Evolutionary conservation across 2,888 invertebrate species (phyloP), one percentile per base, ranked within the genome.

Genomic region (Tryphoninae sp.): DNA sequence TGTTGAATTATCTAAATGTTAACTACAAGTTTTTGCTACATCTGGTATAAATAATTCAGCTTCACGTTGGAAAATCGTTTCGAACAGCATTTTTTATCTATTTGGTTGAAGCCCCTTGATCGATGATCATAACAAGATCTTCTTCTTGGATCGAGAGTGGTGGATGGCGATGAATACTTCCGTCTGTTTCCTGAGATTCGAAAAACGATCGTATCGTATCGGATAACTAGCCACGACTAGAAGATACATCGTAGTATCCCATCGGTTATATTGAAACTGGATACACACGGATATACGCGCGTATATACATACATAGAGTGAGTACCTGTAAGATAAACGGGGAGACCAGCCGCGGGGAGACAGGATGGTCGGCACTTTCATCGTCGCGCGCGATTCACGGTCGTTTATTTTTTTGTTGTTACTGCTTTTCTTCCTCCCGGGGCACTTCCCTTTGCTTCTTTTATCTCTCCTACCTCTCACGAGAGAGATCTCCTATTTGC

Each of bases 321-420:
- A 7, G 55, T 55, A 55, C 55, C n/a, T 9, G 16, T 9, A 19
- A 55, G n/a, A 55, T 55, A 19, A 55, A 55, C 9, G n/a, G 45
- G 7, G 16, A n/a, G 45, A 64, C 68, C 23, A 58, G 69, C n/a
- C 74, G 22, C 3, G 77, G 68, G 58, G 26, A 69, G 74, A 85
- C 83, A 83, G 83, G 85, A 86, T 86, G 84, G 84, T 75, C 67
- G 69, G 80, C 84, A 86, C 89, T 89, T 89, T 89, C 88, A 86
- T 89, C 84, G 81, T 67, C 65, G 77, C 59, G 61, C 69, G 81
- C 78, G 33, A 33, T 33, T 33, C 33, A 6, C 33, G 71, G 78
- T 72, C 62, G 49, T 82, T 83, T 71, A 61, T 42, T 81, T 82
- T 82, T 77, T 53, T 53, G 76, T 67, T 78, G 64, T 42, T 73